Evolutionary conservation across 2,888 invertebrate genomes (phyloP).

Genomic region (Anodontia alba): DNA sequence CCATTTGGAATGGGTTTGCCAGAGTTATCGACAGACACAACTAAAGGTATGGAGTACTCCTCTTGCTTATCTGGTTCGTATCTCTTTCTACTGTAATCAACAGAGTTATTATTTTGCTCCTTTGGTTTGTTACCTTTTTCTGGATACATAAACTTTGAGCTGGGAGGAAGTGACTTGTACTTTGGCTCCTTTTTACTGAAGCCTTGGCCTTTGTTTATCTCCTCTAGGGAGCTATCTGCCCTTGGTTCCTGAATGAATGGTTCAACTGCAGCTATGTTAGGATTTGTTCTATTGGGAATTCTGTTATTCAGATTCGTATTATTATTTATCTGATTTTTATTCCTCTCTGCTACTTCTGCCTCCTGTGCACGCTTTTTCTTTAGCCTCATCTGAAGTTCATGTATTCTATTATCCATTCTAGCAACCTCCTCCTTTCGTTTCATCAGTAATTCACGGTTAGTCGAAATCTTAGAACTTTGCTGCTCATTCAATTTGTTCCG

Average conservation of each 20-base stretch:
- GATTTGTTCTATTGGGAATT: slow-evolving; percentile 45
- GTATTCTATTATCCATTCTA: slow-evolving; percentile 96
- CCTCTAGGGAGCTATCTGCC: slow-evolving; percentile 63
- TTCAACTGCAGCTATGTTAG: slow-evolving; percentile 85
- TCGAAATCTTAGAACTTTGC: slow-evolving; percentile 95
- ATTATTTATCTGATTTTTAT: slow-evolving; percentile 53
- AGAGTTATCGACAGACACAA: slow-evolving; percentile 61
- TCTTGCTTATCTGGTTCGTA: slow-evolving; percentile 54
- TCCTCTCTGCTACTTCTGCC: slow-evolving; percentile 66
- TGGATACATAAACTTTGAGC: slow-evolving; percentile 89
- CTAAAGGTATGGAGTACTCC: slow-evolving; percentile 63
- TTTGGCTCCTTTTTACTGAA: slow-evolving; percentile 95
- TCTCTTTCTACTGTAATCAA: slow-evolving; percentile 40
- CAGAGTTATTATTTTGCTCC: slow-evolving; percentile 65
- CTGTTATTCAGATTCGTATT: slow-evolving; percentile 58
- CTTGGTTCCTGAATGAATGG: slow-evolving; percentile 82
- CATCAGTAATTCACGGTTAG: slow-evolving; percentile 94
- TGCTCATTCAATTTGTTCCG: slow-evolving; percentile 98
- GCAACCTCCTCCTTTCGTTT: slow-evolving; percentile 96
- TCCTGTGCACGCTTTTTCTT: slow-evolving; percentile 94
- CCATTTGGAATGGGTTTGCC: slow-evolving; percentile 56
- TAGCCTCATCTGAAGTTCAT: slow-evolving; percentile 95
- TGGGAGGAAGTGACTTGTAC: slow-evolving; percentile 96
- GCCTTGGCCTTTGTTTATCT: slow-evolving; percentile 82
- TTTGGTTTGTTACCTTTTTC: slow-evolving; percentile 52